phyloP scores from a whole-genome alignment of 1,140 invertebrate species.

The Drosophila bipectinata region DNA sequence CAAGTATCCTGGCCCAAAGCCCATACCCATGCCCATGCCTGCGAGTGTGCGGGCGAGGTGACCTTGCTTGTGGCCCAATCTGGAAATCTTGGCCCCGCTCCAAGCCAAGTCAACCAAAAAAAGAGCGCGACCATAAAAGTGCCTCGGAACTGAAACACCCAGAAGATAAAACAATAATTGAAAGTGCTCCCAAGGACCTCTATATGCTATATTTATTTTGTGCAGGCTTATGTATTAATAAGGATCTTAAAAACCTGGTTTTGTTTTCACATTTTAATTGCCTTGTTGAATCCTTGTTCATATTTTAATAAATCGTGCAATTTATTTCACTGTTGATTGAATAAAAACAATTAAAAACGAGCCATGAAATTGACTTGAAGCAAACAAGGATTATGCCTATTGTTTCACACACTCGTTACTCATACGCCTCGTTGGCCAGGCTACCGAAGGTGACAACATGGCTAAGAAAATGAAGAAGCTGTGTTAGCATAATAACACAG shows the following conservation, averaged over 20 bases:
- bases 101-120: constrained; percentile 41
- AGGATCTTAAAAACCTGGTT: not conserved
- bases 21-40: constrained; percentile 3
- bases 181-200: constrained; percentile 3
- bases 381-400: not conserved
- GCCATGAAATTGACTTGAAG: too few species aligned
- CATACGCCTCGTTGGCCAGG: constrained; percentile 22
- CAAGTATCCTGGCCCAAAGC: constrained; percentile 28
- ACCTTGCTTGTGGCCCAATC: constrained; percentile 29
- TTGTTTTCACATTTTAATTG: too few species aligned
- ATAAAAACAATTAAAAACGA: too few species aligned
- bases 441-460: constrained; percentile 1
- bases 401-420: not conserved
- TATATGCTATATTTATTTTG: not conserved
- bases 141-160: constrained; percentile 26
- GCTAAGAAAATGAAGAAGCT: constrained; percentile 33
- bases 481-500: constrained; percentile 35
- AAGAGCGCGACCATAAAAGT: constrained; percentile 38
- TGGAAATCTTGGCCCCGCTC: constrained; percentile 18
- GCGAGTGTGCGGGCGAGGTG: constrained; percentile 3
- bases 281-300: too few species aligned
- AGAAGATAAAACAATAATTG: constrained; percentile 47
- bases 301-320: too few species aligned
- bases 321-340: too few species aligned
- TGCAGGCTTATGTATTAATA: not conserved